Evolutionary conservation across 2,888 invertebrate species (phyloP).

Genomic region (Phasia obesa): DNA sequence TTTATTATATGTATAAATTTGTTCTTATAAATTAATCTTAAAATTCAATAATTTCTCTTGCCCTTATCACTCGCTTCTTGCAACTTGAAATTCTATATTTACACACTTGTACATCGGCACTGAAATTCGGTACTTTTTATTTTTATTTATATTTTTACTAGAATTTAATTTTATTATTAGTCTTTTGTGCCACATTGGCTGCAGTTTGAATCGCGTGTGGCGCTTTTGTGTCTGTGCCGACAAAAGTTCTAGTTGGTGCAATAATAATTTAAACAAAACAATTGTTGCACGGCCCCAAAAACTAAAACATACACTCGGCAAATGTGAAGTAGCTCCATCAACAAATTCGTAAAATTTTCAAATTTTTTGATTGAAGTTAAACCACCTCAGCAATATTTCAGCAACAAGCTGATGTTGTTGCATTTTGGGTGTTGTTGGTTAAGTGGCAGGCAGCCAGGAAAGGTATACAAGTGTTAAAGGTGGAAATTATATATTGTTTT

Average conservation of each 20-base stretch:
- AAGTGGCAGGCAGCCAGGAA: conserved; percentile 8
- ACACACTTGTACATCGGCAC: neutral
- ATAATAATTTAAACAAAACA: conserved; percentile 41
- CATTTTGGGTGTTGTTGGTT: conserved; percentile 17
- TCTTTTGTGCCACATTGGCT: conserved; percentile 73
- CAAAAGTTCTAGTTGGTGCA: conserved; percentile 51
- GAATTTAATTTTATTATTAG: conserved; percentile 51
- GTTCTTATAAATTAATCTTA: too few relatives aligned
- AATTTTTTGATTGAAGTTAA: conserved; percentile 43
- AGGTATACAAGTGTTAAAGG: conserved; percentile 34
- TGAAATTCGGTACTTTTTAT: conserved; percentile 11
- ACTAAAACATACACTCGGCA: conserved; percentile 21
- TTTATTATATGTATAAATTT: too few relatives aligned
- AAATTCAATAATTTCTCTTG: neutral
- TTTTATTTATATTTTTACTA: conserved; percentile 44
- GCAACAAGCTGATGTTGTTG: conserved; percentile 31
- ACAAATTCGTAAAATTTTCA: conserved; percentile 47
- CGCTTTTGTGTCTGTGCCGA: conserved; percentile 81
- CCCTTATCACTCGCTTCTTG: neutral
- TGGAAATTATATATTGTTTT: conserved; percentile 16
- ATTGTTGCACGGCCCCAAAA: conserved; percentile 36
- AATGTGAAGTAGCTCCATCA: conserved; percentile 28
- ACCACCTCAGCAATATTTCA: conserved; percentile 42
- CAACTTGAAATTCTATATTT: neutral
- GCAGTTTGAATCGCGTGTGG: conserved; percentile 76